Conservation (phyloP, 2,113 vertebrate genomes). For the Scytalopus superciliaris region DNA sequence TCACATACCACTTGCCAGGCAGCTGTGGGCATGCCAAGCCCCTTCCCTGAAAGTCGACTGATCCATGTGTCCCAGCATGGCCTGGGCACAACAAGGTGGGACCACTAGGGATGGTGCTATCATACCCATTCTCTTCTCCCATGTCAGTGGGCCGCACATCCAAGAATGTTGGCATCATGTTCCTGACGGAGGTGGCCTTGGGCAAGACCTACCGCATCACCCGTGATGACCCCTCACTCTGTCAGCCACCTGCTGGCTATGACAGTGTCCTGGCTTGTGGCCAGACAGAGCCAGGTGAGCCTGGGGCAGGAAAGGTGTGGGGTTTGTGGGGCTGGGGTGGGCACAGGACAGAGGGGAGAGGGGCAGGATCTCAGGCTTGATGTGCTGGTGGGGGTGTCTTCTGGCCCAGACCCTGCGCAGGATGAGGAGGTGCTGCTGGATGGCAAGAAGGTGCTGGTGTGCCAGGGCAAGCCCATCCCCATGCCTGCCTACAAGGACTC, state of each 20-base stretch:
- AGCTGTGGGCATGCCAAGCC: not conserved
- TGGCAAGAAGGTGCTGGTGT: constrained; percentile 80
- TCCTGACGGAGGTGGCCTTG: constrained; percentile 88
- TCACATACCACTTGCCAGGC: not conserved
- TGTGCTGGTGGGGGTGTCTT: rapidly evolving
- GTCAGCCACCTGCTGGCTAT: constrained; percentile 74
- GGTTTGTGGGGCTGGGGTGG: not conserved
- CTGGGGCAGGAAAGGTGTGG: not conserved
- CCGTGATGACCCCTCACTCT: constrained; percentile 53
- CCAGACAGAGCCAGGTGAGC: constrained; percentile 82
- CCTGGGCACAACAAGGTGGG: not conserved
- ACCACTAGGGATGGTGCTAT: not conserved
- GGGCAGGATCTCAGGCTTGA: not conserved
- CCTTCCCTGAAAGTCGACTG: not conserved
- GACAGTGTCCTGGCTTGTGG: constrained; percentile 87
- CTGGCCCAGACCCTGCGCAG: constrained; percentile 77
- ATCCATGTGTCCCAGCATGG: rapidly evolving
- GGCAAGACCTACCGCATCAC: constrained; percentile 82
- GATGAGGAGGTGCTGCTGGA: constrained; percentile 80
- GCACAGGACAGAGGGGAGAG: rapidly evolving
- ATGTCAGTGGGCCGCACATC: constrained; percentile 69
- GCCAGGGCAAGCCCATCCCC: constrained; percentile 78
- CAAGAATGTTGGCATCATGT: constrained; percentile 85
- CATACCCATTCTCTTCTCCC: not conserved
- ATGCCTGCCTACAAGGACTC: constrained; percentile 74